Evolutionary conservation across 2,888 invertebrate genomes (phyloP).

Genomic region (Seira ritae): DNA sequence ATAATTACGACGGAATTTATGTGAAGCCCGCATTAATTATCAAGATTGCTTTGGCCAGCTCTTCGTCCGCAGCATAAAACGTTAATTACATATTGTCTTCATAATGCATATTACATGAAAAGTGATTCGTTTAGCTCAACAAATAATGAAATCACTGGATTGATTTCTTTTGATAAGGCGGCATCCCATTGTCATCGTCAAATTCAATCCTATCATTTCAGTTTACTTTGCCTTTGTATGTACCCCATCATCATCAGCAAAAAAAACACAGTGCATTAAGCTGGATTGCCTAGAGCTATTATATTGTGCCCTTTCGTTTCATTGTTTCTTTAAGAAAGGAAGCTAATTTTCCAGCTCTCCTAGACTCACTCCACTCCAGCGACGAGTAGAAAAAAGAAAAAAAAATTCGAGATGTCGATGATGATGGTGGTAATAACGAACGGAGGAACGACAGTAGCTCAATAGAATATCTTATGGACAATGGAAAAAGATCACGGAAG

Average conservation of each 20-base stretch:
- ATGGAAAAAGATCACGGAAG: constrained; percentile 36
- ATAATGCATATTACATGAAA: not conserved
- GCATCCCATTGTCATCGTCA: constrained; percentile 21
- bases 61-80: constrained; percentile 24
- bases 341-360: too few relatives aligned
- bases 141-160: constrained; percentile 55
- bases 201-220: not conserved
- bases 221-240: constrained; percentile 25
- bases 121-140: constrained; percentile 52
- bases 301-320: too few relatives aligned
- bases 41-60: not conserved
- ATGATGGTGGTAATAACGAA: too few relatives aligned
- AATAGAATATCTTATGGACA: constrained; percentile 34
- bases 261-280: too few relatives aligned
- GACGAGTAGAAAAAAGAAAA: too few relatives aligned
- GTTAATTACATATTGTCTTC: constrained; percentile 59
- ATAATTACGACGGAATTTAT: too few relatives aligned
- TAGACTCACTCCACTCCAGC: too few relatives aligned
- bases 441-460: constrained; percentile 25
- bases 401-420: too few relatives aligned
- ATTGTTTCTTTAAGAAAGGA: too few relatives aligned
- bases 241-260: too few relatives aligned
- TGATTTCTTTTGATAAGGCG: constrained; percentile 52
- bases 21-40: constrained; percentile 17
- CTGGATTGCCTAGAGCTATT: too few relatives aligned